Base-by-base conservation (phyloP, 1,140 invertebrate species). In the Pogonomyrmex barbatus region DNA sequence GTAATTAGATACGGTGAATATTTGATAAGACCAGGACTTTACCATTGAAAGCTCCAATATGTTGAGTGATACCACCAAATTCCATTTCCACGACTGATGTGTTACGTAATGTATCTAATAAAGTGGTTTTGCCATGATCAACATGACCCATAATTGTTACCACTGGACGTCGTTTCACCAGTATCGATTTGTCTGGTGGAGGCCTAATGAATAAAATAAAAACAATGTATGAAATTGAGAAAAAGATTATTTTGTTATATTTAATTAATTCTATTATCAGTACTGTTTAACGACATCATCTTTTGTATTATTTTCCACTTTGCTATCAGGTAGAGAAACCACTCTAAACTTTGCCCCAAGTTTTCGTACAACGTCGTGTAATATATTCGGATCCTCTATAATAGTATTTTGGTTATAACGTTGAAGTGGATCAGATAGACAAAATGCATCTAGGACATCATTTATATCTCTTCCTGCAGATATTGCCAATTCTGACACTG, bases 91-190 rank as follows among this genome's bases (percentile, higher is more conserved):
- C 99, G 56, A 99, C 97, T 83, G 97, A 96, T 0, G 98, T 97
- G 76, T 99, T 96, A 78, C 99, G 95, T 30, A 99, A 94, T 0
- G 97, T 95, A 95, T 99, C 99, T 8, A 99, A 94, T 4, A 99
- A 95, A 4, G 99, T 99, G 4, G 99, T 99, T 96, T 99, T 99
- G 2, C 99, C 99, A 96, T 99, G 99, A 96, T 99, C 99, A 2
- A 99, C 99, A 95, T 99, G 99, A 0, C 99, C 99, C 99, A 99
- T 99, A 17, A 99, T 98, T 4, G 99, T 99, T 1, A 99, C 98
- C 2, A 99, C 97, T 0, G 99, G 98, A 39, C 97, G 97, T 42
- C 98, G 95, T 60, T 96, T 96, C 12, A 98, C 93, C 14, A 96
- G 93, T 54, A 96, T 94, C 0, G 96, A 94, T 45, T 97, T 94